phyloP scores from a whole-genome alignment of 2,797 vertebrate species.

The Erpetoichthys calabaricus region DNA sequence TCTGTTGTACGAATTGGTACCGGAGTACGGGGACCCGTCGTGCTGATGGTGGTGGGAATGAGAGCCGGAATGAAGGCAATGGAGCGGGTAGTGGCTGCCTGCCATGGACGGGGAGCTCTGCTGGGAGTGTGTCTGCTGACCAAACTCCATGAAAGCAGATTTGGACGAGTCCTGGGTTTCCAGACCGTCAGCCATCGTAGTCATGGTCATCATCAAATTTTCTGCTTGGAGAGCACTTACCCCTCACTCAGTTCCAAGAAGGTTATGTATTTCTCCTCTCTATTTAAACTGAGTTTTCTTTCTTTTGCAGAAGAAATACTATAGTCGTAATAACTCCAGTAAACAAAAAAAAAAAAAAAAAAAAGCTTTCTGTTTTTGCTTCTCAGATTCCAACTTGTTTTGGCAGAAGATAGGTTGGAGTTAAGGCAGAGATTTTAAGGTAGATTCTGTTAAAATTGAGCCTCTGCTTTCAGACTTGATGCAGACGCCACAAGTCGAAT shows the following conservation, averaged over 20 bases:
- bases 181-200: constrained; percentile 98
- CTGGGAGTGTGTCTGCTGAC: constrained; percentile 70
- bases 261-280: constrained; percentile 46
- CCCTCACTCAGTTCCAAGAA: constrained; percentile 61
- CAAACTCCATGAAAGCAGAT: constrained; percentile 98
- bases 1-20: constrained; percentile 69
- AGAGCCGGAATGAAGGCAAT: constrained; percentile 90
- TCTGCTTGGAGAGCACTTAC: constrained; percentile 78
- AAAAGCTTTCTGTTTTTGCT: constrained; percentile 44
- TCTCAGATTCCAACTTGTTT: constrained; percentile 55
- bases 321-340: constrained; percentile 51
- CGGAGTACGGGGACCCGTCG: constrained; percentile 74
- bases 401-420: constrained; percentile 58
- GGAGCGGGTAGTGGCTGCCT: constrained; percentile 87
- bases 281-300: constrained; percentile 33
- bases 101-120: constrained; percentile 94
- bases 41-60: constrained; percentile 78
- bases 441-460: constrained; percentile 90
- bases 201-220: constrained; percentile 99
- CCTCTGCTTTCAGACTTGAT: constrained; percentile 81
- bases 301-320: constrained; percentile 50
- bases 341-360: constrained; percentile 17
- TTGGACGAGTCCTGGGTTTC: constrained; percentile 97
- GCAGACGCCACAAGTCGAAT: constrained; percentile 90
- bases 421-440: constrained; percentile 80